Base-by-base conservation (phyloP, 2,888 invertebrate genomes). In the Lasioglossum figueresi region DNA sequence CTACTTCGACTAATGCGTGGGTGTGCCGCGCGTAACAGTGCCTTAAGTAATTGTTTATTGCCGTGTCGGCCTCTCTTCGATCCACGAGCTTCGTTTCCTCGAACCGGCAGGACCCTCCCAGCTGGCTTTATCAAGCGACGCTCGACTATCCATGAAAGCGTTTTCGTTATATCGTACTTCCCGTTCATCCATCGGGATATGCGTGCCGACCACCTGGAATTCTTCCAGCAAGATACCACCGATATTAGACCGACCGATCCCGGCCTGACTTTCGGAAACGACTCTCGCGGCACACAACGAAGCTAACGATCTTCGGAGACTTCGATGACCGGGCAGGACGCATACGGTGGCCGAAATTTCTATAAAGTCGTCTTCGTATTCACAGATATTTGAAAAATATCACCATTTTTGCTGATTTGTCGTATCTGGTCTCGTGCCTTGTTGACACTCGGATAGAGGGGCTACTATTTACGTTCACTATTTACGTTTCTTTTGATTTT, bases 31-130 rank as follows among this genome's bases (percentile, higher is more conserved):
- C 92, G 92, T 94, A 93, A 93, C 93, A 93, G 91, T 93, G 93
- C 93, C 94, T 94, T 94, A 94, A 94, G 94, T 94, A 94, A 94
- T 94, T 94, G 94, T 94, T 94, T 94, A 94, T 93, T 93, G 91
- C 93, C 91, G 89, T 91, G 92, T 91, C 92, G 87, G 87, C 83
- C 88, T 83, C 88, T 82, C 83, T 82, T 88, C 88, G 83, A 89
- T 89, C 90, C 77, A 88, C 74, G 16, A 48, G 88, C 87, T 86
- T 90, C 88, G 85, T 87, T 85, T 84, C 90, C 88, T 88, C 92
- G 89, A 91, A 92, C 87, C 85, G 83, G 68, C 79, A 76, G 71
- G 85, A 79, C 90, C 88, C 89, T 80, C 89, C 85, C 88, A 82
- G 71, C 74, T 73, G 48, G 78, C 80, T 81, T 87, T 81, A 85